Base-by-base conservation (phyloP, 2,113 vertebrate genomes). In the Neolamprologus longior region DNA sequence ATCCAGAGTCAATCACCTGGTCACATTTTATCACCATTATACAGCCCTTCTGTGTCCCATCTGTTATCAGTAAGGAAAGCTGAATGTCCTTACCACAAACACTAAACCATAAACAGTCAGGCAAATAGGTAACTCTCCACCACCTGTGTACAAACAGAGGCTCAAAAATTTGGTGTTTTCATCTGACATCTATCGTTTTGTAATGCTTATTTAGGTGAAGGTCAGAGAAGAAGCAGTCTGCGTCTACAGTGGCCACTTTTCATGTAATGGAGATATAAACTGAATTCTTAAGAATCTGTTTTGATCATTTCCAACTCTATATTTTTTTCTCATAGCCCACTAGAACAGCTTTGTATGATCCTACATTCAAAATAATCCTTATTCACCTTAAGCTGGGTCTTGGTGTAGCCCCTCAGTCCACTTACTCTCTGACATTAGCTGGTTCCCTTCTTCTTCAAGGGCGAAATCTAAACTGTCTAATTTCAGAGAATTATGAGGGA, bases 61-160 rank as follows among this genome's bases (percentile, higher is more conserved):
- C 37, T 71, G 66, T 42, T 42, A 6, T 71, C 35, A 14, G 66
- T 71, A 71, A 40, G 35, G 63, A 21, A 13, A 21, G 19, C 19
- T 21, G 19, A 68, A 40, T 40, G 63, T 68, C 63, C 11, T 40
- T 40, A 40, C 35, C 63, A 68, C 17, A 21, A 68, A 40, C 63
- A 68, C 33, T 68, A 71, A 71, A 42, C 5, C 63, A 68, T 40
- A 68, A 68, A 68, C 63, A 68, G 19, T 68, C 6, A 71, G n/a
- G 35, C 63, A 42, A 40, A 42, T 1, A 42, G 19, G 35, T 71
- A 71, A 71, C 35, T 71, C 63, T 71, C 35, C 35, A 40, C 7
- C 11, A 24, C n/a, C 35, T 24, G 12, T 42, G 35, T 42, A 21
- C 33, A 40, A 40, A 68, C 11, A 68, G 35, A 71, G 63, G 35